Conservation (phyloP, 2,113 vertebrate genomes). For the Accipiter virgatus region DNA sequence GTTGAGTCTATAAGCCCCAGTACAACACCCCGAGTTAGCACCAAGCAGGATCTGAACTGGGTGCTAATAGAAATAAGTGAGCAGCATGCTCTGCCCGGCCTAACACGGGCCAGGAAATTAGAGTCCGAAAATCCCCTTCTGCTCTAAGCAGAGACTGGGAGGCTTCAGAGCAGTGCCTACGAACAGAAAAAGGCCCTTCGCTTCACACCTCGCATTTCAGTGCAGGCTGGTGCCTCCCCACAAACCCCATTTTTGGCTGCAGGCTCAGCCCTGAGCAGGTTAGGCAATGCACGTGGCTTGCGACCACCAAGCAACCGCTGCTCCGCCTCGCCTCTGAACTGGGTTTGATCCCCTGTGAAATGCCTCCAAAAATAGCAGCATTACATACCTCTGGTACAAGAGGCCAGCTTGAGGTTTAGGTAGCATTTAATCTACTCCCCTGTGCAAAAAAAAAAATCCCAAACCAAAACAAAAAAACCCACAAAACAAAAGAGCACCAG, state of each 20-base stretch:
- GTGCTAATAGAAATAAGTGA: not conserved
- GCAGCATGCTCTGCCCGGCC: not conserved
- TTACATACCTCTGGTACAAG: not conserved
- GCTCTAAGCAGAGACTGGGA: not conserved
- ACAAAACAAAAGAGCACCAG: not conserved
- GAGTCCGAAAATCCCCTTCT: not conserved
- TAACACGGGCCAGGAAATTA: not conserved
- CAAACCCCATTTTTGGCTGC: not conserved
- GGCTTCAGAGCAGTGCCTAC: not conserved
- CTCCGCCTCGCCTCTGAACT: not conserved
- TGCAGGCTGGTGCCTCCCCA: not conserved
- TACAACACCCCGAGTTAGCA: not conserved
- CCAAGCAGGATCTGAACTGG: not conserved
- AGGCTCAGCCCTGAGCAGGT: not conserved
- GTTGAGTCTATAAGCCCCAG: not conserved
- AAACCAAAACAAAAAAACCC: not conserved
- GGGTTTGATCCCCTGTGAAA: not conserved
- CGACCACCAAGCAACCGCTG: not conserved
- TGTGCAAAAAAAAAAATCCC: too few species aligned
- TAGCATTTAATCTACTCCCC: not conserved
- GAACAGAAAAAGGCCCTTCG: not conserved
- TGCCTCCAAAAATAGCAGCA: not conserved
- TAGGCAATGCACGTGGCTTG: accelerated
- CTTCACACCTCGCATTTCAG: not conserved
- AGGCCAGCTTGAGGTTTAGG: not conserved